phyloP scores from a whole-genome alignment of 2,113 vertebrate genomes.

The Peromyscus leucopus region DNA sequence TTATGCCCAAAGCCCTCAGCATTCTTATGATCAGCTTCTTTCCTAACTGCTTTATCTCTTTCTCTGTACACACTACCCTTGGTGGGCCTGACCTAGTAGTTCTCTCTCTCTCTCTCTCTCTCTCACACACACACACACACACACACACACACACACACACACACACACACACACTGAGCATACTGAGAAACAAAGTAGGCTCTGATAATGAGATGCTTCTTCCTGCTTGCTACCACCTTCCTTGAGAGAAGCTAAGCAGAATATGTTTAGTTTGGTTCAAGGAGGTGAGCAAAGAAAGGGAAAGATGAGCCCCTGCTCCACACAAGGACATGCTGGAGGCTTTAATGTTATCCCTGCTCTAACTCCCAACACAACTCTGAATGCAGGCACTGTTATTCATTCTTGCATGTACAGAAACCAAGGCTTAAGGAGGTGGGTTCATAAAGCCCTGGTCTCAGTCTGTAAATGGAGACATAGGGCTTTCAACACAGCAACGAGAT shows the following conservation, averaged over 20 bases:
- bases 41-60: neutral
- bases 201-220: neutral
- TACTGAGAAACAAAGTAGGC: neutral
- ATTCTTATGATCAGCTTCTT: neutral
- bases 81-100: fast-evolving
- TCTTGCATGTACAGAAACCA: neutral
- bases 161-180: neutral
- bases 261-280: neutral
- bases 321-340: neutral
- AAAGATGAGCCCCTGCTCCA: neutral
- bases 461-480: neutral
- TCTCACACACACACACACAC: neutral
- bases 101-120: too few relatives aligned
- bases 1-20: neutral
- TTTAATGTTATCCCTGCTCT: neutral
- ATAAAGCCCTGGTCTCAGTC: neutral
- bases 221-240: neutral
- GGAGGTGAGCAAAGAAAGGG: neutral
- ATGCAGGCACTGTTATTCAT: neutral
- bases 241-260: neutral
- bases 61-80: neutral
- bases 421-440: neutral
- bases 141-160: neutral
- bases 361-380: too few relatives aligned
- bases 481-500: neutral